Conservation (phyloP, 2,797 vertebrate species). For the Eidolon dupreanum region DNA sequence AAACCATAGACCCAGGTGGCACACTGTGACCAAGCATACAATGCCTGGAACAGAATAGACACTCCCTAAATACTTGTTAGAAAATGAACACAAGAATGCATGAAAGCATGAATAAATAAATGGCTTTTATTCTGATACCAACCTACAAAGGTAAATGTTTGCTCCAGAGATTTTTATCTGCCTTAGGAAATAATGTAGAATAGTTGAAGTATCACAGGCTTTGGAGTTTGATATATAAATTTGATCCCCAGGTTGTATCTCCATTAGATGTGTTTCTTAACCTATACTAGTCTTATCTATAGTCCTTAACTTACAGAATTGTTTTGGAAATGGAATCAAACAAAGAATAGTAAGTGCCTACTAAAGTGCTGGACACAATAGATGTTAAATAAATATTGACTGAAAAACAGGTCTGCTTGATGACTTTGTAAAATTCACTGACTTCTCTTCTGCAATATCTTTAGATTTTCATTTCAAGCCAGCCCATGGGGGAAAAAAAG, state of each 20-base stretch:
- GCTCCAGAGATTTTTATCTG: neutral
- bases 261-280: neutral
- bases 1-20: neutral
- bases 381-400: neutral
- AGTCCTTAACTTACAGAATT: neutral
- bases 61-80: neutral
- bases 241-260: neutral
- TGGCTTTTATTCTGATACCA: neutral
- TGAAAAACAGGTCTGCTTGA: conserved; percentile 32
- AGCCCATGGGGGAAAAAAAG: neutral
- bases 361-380: neutral
- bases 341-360: neutral
- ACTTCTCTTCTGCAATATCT: neutral
- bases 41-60: neutral
- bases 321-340: neutral
- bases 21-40: neutral
- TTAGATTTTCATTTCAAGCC: neutral
- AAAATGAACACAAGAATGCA: neutral
- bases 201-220: neutral
- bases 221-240: neutral
- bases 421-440: neutral
- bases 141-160: neutral
- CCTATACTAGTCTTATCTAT: neutral
- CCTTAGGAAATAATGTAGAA: neutral
- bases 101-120: neutral